These are phyloP conservation scores for Ceyx melanurus DNA, from an alignment of 2,113 vertebrate genomes.

Conservation along the genomic window DNA sequence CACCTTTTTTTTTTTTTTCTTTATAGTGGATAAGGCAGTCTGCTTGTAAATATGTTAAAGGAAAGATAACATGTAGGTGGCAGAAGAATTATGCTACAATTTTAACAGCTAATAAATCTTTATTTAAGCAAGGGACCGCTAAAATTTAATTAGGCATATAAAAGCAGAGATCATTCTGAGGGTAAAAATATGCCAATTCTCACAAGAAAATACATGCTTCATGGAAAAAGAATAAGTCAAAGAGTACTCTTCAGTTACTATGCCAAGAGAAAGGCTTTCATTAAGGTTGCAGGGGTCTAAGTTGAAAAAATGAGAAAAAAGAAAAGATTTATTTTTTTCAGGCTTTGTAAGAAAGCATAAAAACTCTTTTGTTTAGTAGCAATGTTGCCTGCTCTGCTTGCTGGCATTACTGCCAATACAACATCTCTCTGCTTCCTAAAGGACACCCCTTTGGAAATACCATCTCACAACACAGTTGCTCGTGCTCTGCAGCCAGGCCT, in stretches of 20 bases:
- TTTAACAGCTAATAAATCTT: constrained; percentile 85
- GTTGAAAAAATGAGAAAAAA: neutral
- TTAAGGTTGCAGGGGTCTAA: constrained; percentile 18
- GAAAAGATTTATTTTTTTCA: neutral
- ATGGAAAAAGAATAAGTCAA: constrained; percentile 57
- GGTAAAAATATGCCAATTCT: constrained; percentile 76
- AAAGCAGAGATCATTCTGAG: constrained; percentile 80
- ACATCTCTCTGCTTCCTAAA: neutral
- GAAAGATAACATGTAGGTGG: constrained; percentile 71
- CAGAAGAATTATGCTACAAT: constrained; percentile 79
- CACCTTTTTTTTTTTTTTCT: constrained; percentile 65
- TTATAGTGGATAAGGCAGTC: constrained; percentile 64
- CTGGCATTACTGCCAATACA: neutral
- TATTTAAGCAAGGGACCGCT: constrained; percentile 80
- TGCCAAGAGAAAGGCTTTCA: constrained; percentile 53
- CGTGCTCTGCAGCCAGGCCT: neutral
- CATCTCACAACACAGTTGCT: neutral
- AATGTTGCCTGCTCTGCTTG: neutral
- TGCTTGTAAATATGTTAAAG: constrained; percentile 80
- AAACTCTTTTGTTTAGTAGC: neutral
- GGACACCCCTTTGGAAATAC: neutral
- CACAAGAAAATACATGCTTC: constrained; percentile 73
- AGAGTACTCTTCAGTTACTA: constrained; percentile 61
- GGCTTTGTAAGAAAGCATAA: neutral
- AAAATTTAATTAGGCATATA: constrained; percentile 84